phyloP scores from a whole-genome alignment of 2,797 vertebrate species.

The Coranthus polyacanthus region DNA sequence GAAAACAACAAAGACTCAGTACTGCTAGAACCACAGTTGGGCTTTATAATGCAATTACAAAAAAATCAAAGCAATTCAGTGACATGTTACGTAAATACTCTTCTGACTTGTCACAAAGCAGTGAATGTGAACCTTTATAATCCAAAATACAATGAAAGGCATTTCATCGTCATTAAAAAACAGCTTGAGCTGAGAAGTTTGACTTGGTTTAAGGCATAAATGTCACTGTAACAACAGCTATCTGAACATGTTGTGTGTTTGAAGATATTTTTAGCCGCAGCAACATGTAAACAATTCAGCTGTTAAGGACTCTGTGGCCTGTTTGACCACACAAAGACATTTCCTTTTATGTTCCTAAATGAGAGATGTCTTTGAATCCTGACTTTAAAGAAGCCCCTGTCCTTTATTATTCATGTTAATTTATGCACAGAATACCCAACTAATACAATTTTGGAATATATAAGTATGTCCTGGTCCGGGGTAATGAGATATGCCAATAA shows the following conservation, averaged over 20 bases:
- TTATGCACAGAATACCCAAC: conserved; percentile 78
- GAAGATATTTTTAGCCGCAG: conserved; percentile 6
- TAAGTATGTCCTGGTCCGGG: conserved; percentile 77
- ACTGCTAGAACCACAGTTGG: no score
- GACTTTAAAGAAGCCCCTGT: conserved; percentile 66
- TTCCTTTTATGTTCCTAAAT: conserved; percentile 52
- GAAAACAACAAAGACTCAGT: no score
- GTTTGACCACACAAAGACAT: conserved; percentile 58
- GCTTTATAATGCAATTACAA: no score
- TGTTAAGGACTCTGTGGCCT: conserved; percentile 26
- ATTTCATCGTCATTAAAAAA: no score
- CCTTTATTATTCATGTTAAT: conserved; percentile 85
- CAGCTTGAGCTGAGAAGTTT: no score
- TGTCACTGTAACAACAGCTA: no score
- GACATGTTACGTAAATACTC: no score
- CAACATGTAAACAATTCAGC: conserved; percentile 20
- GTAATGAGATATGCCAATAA: conserved; percentile 86
- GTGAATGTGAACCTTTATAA: no score
- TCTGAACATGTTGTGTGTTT: neutral
- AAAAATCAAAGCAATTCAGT: no score
- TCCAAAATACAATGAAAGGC: no score
- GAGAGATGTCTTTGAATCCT: conserved; percentile 59
- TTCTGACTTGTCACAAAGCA: no score
- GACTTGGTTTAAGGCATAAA: no score
- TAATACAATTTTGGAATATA: conserved; percentile 84